Percentiles rank a stretch among this genome's conserved stretches.
These are phyloP conservation scores for Anoplius nigerrimus DNA, from an alignment of 2,888 invertebrate species.

Conservation along the genomic window DNA sequence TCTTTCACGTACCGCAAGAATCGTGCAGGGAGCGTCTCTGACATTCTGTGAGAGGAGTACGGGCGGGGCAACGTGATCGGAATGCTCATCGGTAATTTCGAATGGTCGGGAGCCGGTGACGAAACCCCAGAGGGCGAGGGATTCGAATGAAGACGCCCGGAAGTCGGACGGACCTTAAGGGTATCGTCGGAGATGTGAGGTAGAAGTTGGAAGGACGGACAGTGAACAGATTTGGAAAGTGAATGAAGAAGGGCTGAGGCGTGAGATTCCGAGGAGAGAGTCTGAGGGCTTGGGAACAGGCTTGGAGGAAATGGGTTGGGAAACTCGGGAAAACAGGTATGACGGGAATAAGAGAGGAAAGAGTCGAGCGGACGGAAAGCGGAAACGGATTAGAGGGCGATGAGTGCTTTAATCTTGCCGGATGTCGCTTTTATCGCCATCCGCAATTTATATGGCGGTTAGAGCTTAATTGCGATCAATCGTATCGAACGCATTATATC, in stretches of 20 bases:
- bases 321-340: too few relatives aligned
- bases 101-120: slow-evolving; percentile 20
- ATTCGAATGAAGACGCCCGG: slow-evolving; percentile 44
- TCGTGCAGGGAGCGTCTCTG: slow-evolving; percentile 2
- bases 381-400: too few relatives aligned
- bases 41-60: slow-evolving; percentile 47
- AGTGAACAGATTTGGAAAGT: slow-evolving; percentile 21
- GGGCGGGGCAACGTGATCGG: slow-evolving; percentile 53
- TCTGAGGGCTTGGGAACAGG: not conserved
- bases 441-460: too few relatives aligned
- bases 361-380: too few relatives aligned
- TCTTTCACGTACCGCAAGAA: too few relatives aligned
- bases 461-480: too few relatives aligned
- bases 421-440: too few relatives aligned
- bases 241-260: slow-evolving; percentile 12
- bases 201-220: slow-evolving; percentile 19
- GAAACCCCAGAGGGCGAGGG: slow-evolving; percentile 25
- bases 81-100: slow-evolving; percentile 57
- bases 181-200: slow-evolving; percentile 22
- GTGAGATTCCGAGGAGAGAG: slow-evolving; percentile 11
- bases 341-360: too few relatives aligned
- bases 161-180: slow-evolving; percentile 30
- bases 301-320: not conserved
- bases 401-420: too few relatives aligned
- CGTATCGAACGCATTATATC: too few relatives aligned